These are phyloP conservation scores for Dendrolimus kikuchii DNA, from an alignment of 1,140 invertebrate genomes.

Conservation along the genomic window DNA sequence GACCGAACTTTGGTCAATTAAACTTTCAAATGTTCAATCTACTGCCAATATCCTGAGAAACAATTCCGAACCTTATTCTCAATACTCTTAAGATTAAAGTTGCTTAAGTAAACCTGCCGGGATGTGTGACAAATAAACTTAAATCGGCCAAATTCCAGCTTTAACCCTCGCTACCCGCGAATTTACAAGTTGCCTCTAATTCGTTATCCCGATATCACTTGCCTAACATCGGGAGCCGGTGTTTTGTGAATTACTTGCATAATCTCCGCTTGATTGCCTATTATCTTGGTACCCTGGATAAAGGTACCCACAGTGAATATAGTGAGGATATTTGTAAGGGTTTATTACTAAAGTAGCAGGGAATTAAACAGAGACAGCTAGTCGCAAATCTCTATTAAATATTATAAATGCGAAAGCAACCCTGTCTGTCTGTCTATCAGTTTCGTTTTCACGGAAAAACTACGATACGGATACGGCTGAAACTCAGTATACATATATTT, in stretches of 20 bases:
- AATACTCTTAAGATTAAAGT: background rate
- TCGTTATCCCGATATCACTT: slow-evolving; percentile 15
- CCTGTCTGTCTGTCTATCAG: too few species aligned
- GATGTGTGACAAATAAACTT: slow-evolving; percentile 12
- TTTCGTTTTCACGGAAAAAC: too few species aligned
- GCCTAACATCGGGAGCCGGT: slow-evolving; percentile 8
- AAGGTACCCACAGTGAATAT: background rate
- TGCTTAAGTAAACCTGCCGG: too few species aligned
- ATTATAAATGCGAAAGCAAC: too few species aligned
- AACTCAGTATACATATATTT: too few species aligned
- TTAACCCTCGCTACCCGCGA: slow-evolving; percentile 15
- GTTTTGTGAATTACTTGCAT: slow-evolving; percentile 29
- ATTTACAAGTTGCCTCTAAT: slow-evolving; percentile 18
- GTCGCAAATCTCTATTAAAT: too few species aligned
- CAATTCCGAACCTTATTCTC: slow-evolving; percentile 1
- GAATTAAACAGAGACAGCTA: too few species aligned
- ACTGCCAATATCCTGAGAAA: background rate
- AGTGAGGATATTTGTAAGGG: too few species aligned
- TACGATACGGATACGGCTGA: too few species aligned
- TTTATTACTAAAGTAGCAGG: too few species aligned
- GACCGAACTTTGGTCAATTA: too few species aligned
- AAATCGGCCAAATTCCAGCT: slow-evolving; percentile 10
- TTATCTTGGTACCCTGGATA: slow-evolving; percentile 22
- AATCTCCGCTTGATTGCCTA: slow-evolving; percentile 26
- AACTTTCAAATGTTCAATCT: too few species aligned